Evolutionary conservation across 1,140 invertebrate species (phyloP).

Genomic region (Atta texana): DNA sequence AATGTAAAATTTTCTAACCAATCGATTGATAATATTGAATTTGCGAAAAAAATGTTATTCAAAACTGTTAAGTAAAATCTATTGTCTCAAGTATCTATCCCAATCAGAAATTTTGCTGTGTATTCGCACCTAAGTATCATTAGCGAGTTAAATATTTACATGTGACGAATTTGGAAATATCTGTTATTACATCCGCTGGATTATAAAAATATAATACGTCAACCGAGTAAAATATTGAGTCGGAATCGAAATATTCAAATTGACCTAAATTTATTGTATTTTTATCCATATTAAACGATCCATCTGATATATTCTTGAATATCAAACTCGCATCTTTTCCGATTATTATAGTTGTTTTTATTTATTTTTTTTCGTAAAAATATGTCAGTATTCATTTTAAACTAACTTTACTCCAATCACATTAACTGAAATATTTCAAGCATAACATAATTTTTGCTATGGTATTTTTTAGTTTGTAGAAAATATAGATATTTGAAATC

Average conservation of each 20-base stretch:
- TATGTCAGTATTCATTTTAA: neutral
- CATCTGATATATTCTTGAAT: neutral
- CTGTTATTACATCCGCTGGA: neutral
- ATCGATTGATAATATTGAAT: no score
- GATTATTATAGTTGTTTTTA: neutral
- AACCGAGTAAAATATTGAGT: neutral
- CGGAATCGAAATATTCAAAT: neutral
- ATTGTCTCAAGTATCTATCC: no score
- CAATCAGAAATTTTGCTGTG: no score
- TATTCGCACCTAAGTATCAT: no score
- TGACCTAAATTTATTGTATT: conserved; percentile 21
- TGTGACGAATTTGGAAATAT: neutral
- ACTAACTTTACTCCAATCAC: neutral
- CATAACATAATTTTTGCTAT: neutral
- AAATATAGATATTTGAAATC: neutral
- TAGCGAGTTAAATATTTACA: neutral
- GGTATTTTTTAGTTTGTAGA: neutral
- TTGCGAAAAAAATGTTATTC: no score
- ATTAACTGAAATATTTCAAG: neutral
- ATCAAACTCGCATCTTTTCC: neutral
- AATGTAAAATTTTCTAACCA: no score
- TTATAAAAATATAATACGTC: neutral
- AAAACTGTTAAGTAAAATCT: no score
- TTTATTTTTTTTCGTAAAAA: neutral
- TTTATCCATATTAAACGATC: neutral